Percentiles rank a stretch among this genome's conserved stretches.
Evolutionary conservation across 2,888 invertebrate genomes (phyloP).

Genomic region (Gerris lacustris): DNA sequence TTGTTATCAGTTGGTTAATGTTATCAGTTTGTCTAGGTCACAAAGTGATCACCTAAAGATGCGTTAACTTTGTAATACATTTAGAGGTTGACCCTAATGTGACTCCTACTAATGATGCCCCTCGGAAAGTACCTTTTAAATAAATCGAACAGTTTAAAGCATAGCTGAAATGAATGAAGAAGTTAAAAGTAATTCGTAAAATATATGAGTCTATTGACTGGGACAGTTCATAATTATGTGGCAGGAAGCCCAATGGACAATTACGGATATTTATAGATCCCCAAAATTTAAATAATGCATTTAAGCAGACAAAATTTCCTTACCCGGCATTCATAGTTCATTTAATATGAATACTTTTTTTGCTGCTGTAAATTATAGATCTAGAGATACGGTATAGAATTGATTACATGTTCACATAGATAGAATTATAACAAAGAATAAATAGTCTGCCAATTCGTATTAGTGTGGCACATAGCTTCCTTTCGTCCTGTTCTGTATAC

Average conservation of each 20-base stretch:
- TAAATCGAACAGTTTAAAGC: constrained; percentile 10
- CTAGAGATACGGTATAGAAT: too few species aligned
- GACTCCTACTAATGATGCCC: constrained; percentile 22
- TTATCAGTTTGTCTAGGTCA: too few species aligned
- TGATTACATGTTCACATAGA: too few species aligned
- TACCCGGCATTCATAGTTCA: constrained; percentile 18
- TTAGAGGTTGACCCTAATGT: constrained; percentile 13
- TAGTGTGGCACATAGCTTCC: too few species aligned
- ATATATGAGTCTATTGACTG: constrained; percentile 27
- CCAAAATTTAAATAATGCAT: constrained; percentile 25
- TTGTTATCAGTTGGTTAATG: too few species aligned
- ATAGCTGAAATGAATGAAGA: constrained; percentile 1
- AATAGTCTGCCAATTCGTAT: too few species aligned
- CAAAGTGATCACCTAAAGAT: background rate
- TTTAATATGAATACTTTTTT: too few species aligned
- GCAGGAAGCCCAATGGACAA: constrained; percentile 25
- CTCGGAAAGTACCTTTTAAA: constrained; percentile 27
- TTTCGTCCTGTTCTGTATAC: too few species aligned
- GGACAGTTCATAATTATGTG: constrained; percentile 26
- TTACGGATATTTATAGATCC: constrained; percentile 28
- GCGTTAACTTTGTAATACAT: constrained; percentile 14
- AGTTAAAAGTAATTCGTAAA: constrained; percentile 21
- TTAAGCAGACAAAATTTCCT: constrained; percentile 23
- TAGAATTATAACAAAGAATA: too few species aligned
- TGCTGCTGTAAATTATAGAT: too few species aligned